A percentile compares a stretch with the other conserved stretches of the same genome.
phyloP scores from a whole-genome alignment of 2,797 vertebrate species.

The Coluber constrictor region DNA sequence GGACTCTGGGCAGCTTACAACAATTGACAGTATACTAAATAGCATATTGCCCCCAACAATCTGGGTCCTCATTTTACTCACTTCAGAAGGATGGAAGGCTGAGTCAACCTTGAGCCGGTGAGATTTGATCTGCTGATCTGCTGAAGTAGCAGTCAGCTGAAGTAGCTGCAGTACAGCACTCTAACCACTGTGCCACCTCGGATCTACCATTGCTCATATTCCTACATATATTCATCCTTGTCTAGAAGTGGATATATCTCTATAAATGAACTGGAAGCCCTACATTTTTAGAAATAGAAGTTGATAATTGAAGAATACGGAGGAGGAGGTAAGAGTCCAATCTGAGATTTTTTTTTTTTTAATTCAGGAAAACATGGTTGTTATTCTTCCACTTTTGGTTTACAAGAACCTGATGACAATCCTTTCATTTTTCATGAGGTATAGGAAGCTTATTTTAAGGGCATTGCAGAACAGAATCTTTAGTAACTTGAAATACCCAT shows the following conservation, averaged over 20 bases:
- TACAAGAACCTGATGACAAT: neutral
- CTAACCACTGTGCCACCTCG: too few relatives aligned
- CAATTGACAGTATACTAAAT: too few relatives aligned
- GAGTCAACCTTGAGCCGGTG: too few relatives aligned
- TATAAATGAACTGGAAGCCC: neutral
- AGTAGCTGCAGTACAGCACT: too few relatives aligned
- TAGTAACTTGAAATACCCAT: neutral
- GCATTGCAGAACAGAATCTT: neutral
- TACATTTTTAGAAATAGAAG: neutral
- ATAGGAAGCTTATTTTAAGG: neutral
- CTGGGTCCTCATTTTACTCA: too few relatives aligned
- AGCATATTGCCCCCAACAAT: too few relatives aligned
- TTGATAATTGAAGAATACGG: neutral
- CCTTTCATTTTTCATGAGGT: neutral
- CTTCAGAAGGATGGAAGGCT: too few relatives aligned
- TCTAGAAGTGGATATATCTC: neutral
- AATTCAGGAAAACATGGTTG: neutral
- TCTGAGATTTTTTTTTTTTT: neutral
- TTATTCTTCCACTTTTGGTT: neutral
- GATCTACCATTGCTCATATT: neutral
- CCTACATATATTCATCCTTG: neutral
- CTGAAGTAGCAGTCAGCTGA: too few relatives aligned
- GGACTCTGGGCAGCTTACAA: too few relatives aligned
- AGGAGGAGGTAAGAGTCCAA: neutral
- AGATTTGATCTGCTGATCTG: too few relatives aligned